Evolutionary conservation across 2,797 vertebrate genomes (phyloP).

Genomic region (Tapirus indicus): DNA sequence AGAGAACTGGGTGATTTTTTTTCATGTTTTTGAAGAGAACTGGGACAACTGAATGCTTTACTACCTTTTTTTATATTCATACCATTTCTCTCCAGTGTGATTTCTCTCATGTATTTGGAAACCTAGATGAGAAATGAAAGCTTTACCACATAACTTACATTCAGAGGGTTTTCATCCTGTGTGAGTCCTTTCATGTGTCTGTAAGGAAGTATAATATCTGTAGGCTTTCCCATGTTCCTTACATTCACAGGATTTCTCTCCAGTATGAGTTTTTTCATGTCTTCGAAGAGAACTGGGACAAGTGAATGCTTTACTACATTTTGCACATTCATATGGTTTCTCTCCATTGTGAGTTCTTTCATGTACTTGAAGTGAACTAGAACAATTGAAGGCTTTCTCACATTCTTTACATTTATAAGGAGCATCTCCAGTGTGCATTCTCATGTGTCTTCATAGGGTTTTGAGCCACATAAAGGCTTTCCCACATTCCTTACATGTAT

Average conservation of each 20-base stretch:
- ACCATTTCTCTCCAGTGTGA: no score
- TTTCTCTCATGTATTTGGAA: no score
- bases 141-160: no score
- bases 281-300: not conserved
- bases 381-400: not conserved
- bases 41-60: no score
- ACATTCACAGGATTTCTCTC: not conserved
- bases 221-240: conserved; percentile 28
- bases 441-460: not conserved
- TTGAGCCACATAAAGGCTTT: not conserved
- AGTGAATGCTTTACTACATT: not conserved
- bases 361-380: not conserved
- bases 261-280: conserved; percentile 35
- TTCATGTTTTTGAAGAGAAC: no score
- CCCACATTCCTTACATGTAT: not conserved
- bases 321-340: not conserved
- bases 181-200: not conserved
- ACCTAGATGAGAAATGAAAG: no score
- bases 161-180: not conserved
- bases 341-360: not conserved
- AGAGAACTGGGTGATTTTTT: no score
- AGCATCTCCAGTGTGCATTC: not conserved
- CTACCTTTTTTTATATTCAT: no score
- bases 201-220: not conserved
- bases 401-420: not conserved